Base-by-base conservation (phyloP, 2,888 invertebrate species). In the Cylindroiulus punctatus region DNA sequence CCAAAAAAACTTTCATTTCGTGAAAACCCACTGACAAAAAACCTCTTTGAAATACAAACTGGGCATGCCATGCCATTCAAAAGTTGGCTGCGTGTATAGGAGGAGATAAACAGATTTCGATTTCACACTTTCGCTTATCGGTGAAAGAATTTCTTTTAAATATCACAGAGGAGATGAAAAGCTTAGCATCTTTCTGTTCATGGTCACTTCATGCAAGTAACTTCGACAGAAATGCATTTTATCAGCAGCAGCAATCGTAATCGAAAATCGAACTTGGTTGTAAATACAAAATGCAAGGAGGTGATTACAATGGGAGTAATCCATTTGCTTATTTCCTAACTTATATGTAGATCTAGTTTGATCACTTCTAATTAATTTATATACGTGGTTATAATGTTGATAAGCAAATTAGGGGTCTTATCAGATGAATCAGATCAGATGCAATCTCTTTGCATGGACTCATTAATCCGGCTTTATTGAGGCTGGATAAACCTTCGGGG, bases 61-160 rank as follows among this genome's bases (percentile, higher is more conserved):
- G 30, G 76, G 76, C 76, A 26, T 76, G 76, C 14, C 76, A 26
- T 76, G 76, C 14, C 30, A 76, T 76, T 76, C 76, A 76, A 76
- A 30, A 76, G 7, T 14, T 4, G 22, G 76, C 26, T 76, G 76
- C 10, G 14, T 26, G n/a, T n/a, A n/a, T n/a, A n/a, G 30, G 76
- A 76, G 30, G 65, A 65, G 65, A 65, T 65, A 26, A 65, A 65
- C 17, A 57, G 65, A 65, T 76, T 76, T 76, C 76, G 30, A 76
- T 76, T 76, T 76, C 30, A 76, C 76, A 76, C 76, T 76, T 76
- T 76, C 30, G 30, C 76, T 76, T 76, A 76, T 76, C 76, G 30
- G 76, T 36, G n/a, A n/a, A n/a, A n/a, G 57, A 12, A 26, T 76
- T 76, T 30, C 30, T 30, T 76, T 30, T 0, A 76, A 76, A 76